These are phyloP conservation scores for Mythimna vitellina DNA, from an alignment of 2,888 invertebrate genomes.

Conservation along the genomic window DNA sequence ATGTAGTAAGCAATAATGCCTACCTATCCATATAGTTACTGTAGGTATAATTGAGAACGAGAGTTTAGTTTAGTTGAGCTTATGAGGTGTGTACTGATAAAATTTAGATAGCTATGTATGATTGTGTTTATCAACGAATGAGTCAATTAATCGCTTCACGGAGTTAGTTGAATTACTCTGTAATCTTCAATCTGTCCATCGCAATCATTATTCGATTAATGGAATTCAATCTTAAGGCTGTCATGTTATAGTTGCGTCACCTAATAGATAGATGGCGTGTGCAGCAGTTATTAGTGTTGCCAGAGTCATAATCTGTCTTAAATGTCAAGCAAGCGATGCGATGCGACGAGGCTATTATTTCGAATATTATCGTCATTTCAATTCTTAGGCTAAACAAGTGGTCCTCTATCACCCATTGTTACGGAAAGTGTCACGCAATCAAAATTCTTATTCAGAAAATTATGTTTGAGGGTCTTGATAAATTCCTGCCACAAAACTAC, in stretches of 20 bases:
- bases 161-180: constrained; percentile 62
- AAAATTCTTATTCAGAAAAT: constrained; percentile 69
- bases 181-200: constrained; percentile 75
- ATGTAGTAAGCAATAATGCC: constrained; percentile 2
- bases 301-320: constrained; percentile 88
- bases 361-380: constrained; percentile 83
- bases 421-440: constrained; percentile 83
- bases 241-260: constrained; percentile 79
- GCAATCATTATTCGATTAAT: constrained; percentile 84
- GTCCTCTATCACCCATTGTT: constrained; percentile 80
- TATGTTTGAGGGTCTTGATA: constrained; percentile 65
- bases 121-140: constrained; percentile 47
- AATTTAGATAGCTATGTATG: constrained; percentile 22
- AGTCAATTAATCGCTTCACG: constrained; percentile 69
- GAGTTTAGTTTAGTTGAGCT: not conserved
- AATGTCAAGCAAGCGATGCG: constrained; percentile 84
- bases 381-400: constrained; percentile 82
- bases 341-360: constrained; percentile 82
- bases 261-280: constrained; percentile 89
- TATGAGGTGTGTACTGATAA: constrained; percentile 25
- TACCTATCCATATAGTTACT: not conserved
- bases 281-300: constrained; percentile 83
- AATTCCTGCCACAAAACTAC: constrained; percentile 52
- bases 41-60: not conserved
- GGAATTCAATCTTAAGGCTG: constrained; percentile 81